Conservation (phyloP, 1,140 invertebrate genomes). For the Drosophila punjabiensis region DNA sequence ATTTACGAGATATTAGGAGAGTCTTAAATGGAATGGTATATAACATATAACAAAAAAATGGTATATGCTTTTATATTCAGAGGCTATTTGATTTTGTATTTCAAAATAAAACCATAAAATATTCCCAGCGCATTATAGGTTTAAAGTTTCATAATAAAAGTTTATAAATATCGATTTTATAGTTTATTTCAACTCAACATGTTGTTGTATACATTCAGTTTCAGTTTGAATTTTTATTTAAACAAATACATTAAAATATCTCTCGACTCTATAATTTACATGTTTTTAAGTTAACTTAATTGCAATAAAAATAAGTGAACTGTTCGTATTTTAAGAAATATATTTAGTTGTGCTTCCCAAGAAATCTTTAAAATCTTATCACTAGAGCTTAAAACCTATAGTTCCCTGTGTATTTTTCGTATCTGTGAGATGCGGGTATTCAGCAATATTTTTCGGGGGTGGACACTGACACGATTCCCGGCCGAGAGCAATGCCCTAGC, state of each 20-base stretch:
- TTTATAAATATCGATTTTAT: conserved; percentile 1
- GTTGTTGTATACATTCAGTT: too few species aligned
- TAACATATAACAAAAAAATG: neutral
- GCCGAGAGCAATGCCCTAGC: conserved; percentile 43
- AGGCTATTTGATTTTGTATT: neutral
- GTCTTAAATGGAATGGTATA: neutral
- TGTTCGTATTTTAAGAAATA: too few species aligned
- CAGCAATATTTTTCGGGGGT: conserved; percentile 17
- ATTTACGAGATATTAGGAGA: neutral
- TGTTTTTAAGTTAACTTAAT: too few species aligned
- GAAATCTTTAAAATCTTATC: neutral
- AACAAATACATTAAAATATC: too few species aligned
- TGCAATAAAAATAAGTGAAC: too few species aligned
- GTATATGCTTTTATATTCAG: neutral
- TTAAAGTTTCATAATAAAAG: neutral
- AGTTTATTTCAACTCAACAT: neutral
- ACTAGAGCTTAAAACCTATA: neutral
- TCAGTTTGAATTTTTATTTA: too few species aligned
- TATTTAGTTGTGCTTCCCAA: too few species aligned
- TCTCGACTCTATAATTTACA: too few species aligned
- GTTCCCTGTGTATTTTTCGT: conserved; percentile 2
- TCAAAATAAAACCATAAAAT: neutral
- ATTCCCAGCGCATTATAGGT: neutral
- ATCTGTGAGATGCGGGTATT: conserved; percentile 41
- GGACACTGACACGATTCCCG: conserved; percentile 41